Evolutionary conservation across 2,888 invertebrate genomes (phyloP).

Genomic region (Spodoptera picta): DNA sequence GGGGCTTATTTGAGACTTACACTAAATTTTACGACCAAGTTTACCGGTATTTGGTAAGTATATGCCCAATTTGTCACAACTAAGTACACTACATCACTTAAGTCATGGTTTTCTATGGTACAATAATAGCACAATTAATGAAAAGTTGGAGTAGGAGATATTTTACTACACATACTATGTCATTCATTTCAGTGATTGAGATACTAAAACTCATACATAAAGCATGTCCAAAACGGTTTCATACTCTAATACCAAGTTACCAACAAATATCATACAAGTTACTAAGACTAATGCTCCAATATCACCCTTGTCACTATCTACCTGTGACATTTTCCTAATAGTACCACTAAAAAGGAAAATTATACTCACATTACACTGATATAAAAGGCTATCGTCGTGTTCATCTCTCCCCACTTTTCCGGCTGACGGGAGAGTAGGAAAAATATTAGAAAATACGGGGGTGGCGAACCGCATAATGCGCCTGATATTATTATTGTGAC

Average conservation of each 20-base stretch:
- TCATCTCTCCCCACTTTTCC: conserved; percentile 75
- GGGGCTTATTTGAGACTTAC: too few relatives aligned
- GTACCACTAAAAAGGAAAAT: conserved; percentile 66
- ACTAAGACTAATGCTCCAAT: conserved; percentile 35
- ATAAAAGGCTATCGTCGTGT: conserved; percentile 73
- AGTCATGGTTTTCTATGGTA: too few relatives aligned
- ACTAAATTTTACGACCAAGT: too few relatives aligned
- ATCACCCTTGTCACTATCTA: conserved; percentile 30
- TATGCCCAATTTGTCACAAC: too few relatives aligned
- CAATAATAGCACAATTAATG: too few relatives aligned
- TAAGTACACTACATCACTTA: too few relatives aligned
- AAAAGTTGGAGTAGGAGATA: too few relatives aligned
- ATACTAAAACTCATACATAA: too few relatives aligned
- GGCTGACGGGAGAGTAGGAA: conserved; percentile 63
- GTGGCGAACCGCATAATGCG: conserved; percentile 76
- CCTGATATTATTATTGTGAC: conserved; percentile 76
- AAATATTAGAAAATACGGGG: conserved; percentile 69
- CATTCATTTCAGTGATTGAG: too few relatives aligned
- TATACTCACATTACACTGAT: conserved; percentile 73
- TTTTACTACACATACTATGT: too few relatives aligned
- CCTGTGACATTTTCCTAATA: conserved; percentile 56
- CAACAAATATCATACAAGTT: conserved; percentile 6
- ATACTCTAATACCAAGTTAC: not conserved
- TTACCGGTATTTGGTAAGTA: too few relatives aligned
- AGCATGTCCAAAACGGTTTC: not conserved